Conservation (phyloP, 2,888 invertebrate species). For the Nebria salina region DNA sequence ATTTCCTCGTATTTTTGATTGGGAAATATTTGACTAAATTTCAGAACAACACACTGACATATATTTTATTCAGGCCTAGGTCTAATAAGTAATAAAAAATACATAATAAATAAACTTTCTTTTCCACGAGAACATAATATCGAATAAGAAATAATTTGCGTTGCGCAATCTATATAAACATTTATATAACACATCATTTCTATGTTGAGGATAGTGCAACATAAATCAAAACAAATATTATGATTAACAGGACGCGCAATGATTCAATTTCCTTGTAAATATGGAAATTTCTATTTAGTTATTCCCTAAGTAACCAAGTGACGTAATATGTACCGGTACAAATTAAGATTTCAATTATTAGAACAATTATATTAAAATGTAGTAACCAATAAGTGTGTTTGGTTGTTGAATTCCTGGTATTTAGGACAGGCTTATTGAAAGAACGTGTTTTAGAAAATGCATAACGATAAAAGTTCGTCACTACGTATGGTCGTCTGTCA, state of each 20-base stretch:
- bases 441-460: constrained; percentile 1
- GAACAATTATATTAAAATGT: too few relatives aligned
- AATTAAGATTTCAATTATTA: too few relatives aligned
- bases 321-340: too few relatives aligned
- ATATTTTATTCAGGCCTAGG: not conserved
- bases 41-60: not conserved
- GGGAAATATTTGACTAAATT: not conserved
- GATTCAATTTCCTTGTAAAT: not conserved
- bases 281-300: not conserved
- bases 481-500: not conserved
- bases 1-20: not conserved
- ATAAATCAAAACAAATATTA: not conserved
- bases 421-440: not conserved
- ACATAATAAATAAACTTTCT: not conserved
- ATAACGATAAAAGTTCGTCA: not conserved
- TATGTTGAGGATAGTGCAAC: not conserved
- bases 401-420: not conserved
- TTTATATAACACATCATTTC: not conserved
- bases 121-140: not conserved
- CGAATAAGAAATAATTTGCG: not conserved
- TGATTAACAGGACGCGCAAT: not conserved
- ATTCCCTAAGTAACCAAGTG: too few relatives aligned
- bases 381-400: not conserved
- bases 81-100: not conserved
- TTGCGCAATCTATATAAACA: not conserved